Evolutionary conservation across 2,797 vertebrate species (phyloP).

Genomic region (Sebastes minor): DNA sequence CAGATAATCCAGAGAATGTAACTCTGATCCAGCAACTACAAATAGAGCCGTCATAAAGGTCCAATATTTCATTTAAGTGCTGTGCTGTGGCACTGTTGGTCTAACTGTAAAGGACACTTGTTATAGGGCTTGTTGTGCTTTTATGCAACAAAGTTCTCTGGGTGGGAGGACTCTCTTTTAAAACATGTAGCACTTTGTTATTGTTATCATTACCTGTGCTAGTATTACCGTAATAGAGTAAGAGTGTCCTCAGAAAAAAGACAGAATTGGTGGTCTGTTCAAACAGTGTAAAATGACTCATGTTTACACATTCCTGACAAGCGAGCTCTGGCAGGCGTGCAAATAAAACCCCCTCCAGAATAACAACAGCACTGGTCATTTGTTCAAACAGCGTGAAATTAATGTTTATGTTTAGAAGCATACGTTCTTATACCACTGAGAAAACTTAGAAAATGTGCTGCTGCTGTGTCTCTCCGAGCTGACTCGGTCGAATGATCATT

Average conservation of each 20-base stretch:
- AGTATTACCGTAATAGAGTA: background rate
- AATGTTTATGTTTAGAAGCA: background rate
- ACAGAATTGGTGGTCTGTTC: background rate
- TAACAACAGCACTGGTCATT: background rate
- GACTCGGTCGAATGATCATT: background rate
- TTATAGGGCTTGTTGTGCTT: constrained; percentile 4
- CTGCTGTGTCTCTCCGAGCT: background rate
- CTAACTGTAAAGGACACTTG: background rate
- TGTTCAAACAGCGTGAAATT: background rate
- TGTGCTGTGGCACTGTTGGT: background rate
- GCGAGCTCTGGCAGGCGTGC: background rate
- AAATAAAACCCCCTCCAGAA: background rate
- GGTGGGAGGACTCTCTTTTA: background rate
- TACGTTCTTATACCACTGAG: background rate
- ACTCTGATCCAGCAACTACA: background rate
- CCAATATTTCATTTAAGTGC: background rate
- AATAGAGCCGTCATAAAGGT: background rate
- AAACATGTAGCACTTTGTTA: background rate
- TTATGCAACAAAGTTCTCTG: constrained; percentile 14
- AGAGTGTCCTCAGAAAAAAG: background rate
- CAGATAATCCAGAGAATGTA: background rate
- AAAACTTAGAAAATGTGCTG: background rate
- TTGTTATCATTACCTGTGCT: background rate
- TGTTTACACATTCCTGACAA: background rate
- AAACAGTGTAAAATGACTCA: constrained; percentile 2